These are phyloP conservation scores for Edolisoma coerulescens DNA, from an alignment of 2,113 vertebrate species.

Conservation along the genomic window DNA sequence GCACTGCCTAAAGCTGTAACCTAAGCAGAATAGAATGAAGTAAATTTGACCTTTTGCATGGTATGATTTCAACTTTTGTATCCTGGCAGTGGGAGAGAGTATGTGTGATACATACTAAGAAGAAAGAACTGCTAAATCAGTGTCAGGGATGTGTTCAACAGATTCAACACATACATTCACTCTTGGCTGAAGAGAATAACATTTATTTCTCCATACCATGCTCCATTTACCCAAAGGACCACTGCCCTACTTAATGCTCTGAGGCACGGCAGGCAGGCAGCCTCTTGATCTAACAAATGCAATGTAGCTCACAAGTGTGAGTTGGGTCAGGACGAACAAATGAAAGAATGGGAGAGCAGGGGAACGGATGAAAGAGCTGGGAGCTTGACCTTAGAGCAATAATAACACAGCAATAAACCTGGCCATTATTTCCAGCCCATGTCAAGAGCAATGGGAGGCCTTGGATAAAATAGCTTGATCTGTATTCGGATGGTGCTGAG, in stretches of 20 bases:
- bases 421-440: conserved; percentile 9
- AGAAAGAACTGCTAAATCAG: neutral
- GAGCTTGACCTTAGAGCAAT: conserved; percentile 8
- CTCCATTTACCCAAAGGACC: conserved; percentile 33
- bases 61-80: neutral
- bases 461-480: neutral
- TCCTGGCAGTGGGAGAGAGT: neutral
- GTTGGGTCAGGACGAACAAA: conserved; percentile 37
- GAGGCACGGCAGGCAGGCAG: neutral
- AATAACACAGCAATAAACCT: conserved; percentile 41
- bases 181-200: neutral
- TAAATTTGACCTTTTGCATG: neutral
- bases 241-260: neutral
- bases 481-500: neutral
- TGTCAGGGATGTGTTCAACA: neutral
- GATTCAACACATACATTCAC: neutral
- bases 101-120: neutral
- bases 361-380: neutral
- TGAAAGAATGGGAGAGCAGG: neutral
- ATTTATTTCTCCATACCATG: neutral
- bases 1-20: neutral
- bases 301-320: neutral
- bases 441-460: neutral
- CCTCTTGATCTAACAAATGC: conserved; percentile 23
- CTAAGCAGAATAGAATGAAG: neutral